Conservation (phyloP, 2,113 vertebrate genomes). For the Cochlearius cochlearius region DNA sequence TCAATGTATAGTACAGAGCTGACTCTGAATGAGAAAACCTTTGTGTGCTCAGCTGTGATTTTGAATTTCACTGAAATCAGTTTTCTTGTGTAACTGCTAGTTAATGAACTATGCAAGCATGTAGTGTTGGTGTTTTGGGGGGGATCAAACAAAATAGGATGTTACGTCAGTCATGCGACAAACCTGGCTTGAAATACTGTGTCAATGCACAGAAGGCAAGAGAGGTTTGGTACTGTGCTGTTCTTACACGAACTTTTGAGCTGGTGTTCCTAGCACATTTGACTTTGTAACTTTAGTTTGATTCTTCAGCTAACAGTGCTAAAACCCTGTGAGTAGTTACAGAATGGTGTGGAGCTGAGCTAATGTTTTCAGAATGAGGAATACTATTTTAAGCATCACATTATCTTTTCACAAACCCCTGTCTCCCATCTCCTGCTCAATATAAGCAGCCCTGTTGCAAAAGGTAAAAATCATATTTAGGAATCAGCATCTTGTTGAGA, state of each 20-base stretch:
- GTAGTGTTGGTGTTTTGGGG: neutral
- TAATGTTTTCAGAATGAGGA: neutral
- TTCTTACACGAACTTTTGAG: neutral
- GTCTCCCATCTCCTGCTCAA: neutral
- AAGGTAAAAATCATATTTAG: neutral
- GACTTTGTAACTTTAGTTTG: neutral
- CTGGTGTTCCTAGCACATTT: neutral
- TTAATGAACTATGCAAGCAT: neutral
- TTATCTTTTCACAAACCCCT: neutral
- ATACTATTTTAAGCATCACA: neutral
- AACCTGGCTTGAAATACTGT: neutral
- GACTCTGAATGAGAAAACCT: neutral
- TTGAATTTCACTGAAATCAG: neutral
- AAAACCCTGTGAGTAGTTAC: neutral
- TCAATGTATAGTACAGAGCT: neutral
- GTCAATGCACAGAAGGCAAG: neutral
- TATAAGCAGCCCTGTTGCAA: neutral
- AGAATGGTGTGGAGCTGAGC: neutral
- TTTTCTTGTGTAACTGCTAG: neutral
- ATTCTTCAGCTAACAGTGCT: neutral
- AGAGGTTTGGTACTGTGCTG: neutral
- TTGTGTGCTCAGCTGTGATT: neutral
- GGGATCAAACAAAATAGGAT: neutral
- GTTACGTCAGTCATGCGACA: neutral
- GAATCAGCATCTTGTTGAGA: neutral